phyloP scores from a whole-genome alignment of 2,113 vertebrate genomes.

The Gavia stellata region DNA sequence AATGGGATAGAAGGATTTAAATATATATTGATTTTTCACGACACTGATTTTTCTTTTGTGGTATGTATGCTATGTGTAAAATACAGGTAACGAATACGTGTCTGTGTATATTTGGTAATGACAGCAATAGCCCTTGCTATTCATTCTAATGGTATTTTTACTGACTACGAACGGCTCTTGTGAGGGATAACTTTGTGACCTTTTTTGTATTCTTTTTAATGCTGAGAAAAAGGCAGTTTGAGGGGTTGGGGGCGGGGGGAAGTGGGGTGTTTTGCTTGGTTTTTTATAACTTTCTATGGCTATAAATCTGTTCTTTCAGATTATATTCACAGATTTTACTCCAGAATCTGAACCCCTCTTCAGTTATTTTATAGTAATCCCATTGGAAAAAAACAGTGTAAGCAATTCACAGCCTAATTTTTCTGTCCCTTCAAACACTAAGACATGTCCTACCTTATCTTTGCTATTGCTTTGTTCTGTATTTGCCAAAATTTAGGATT shows the following conservation, averaged over 20 bases:
- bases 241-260: too few species aligned
- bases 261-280: background rate
- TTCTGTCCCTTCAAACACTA: background rate
- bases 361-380: background rate
- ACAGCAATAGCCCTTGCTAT: background rate
- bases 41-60: background rate
- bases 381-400: background rate
- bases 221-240: background rate
- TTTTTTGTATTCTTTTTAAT: background rate
- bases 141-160: background rate
- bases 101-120: background rate
- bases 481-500: background rate
- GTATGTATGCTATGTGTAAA: background rate
- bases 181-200: background rate
- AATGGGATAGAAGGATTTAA: background rate
- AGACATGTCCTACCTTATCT: background rate
- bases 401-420: background rate
- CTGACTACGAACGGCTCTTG: background rate
- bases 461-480: background rate
- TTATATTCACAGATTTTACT: background rate
- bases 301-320: background rate
- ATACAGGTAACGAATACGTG: background rate
- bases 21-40: background rate
- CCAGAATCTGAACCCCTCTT: background rate
- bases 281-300: background rate